Base-by-base conservation (phyloP, 2,797 vertebrate genomes). In the Falco concolor region DNA sequence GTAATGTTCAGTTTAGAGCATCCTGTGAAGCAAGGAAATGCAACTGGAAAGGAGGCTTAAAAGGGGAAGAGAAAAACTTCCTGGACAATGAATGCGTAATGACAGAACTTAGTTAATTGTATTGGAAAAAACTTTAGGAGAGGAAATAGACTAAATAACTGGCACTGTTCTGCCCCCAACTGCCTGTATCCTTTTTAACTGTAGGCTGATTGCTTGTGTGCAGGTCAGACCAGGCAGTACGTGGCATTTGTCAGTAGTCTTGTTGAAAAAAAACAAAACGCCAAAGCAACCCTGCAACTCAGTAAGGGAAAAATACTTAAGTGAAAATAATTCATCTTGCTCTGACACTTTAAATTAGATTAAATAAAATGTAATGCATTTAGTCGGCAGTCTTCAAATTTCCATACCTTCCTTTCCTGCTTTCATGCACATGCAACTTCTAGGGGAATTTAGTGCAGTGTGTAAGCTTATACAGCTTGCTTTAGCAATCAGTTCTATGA, bases 1-100 rank as follows among this genome's bases (percentile, higher is more conserved):
- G 38, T 77, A 77, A 78, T 94, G 89, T 97, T 96, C 96, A 92
- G 89, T 94, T 96, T 96, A 89, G 84, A 74, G 92, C 84, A 96
- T 97, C 95, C 96, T 96, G 92, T 91, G 59, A 75, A 91, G 73
- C 54, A 79, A 72, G 92, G 89, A 96, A 95, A 72, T 40, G 34
- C 72, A 84, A 78, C 94, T 89, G 72, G 76, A 92, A 92, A 79
- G 80, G 65, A 85, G 79, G 63, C 77, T 93, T 52, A 87, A 90
- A 96, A 73, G 42, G 69, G 90, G 89, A 90, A 88, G 90, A 78
- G 59, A 77, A 79, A 91, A 96, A 90, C 89, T 96, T 96, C 94
- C 95, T 93, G 93, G 90, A 69, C 90, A 75, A 77, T 84, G 86
- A 91, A 89, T 72, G 40, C 90, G 24, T 94, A 93, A 57, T 81